A percentile compares a stretch with the other conserved stretches of the same genome.
Conservation (phyloP, 2,888 invertebrate species). For the Apodemia mormo region DNA sequence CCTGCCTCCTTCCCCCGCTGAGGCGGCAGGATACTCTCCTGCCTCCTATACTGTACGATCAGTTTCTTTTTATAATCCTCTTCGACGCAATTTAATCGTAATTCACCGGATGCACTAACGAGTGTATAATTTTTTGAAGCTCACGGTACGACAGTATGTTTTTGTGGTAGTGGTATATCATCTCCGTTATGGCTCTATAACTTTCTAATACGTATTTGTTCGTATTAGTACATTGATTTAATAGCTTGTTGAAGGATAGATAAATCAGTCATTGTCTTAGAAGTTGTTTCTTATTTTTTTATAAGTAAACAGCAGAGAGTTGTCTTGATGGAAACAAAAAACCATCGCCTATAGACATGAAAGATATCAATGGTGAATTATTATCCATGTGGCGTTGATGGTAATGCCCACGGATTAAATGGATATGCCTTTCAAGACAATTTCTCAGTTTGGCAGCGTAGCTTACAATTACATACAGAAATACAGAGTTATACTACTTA, state of each 20-base stretch:
- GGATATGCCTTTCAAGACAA: too few relatives aligned
- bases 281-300: too few relatives aligned
- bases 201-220: conserved; percentile 25
- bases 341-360: too few relatives aligned
- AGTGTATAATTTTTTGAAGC: conserved; percentile 70
- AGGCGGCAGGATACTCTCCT: conserved; percentile 69
- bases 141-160: conserved; percentile 61
- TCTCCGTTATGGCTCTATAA: conserved; percentile 55
- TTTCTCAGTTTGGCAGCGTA: too few relatives aligned
- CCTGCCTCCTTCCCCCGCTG: conserved; percentile 58
- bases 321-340: too few relatives aligned
- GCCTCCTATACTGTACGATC: conserved; percentile 67
- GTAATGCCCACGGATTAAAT: too few relatives aligned
- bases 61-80: conserved; percentile 64
- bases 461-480: too few relatives aligned
- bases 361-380: too few relatives aligned
- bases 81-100: conserved; percentile 65
- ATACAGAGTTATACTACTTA: too few relatives aligned
- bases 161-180: conserved; percentile 59
- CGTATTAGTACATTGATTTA: conserved; percentile 7
- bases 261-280: too few relatives aligned
- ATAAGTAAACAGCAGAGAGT: too few relatives aligned
- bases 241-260: conserved; percentile 3
- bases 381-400: too few relatives aligned
- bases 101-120: conserved; percentile 80